phyloP scores from a whole-genome alignment of 2,797 vertebrate species.

The Poeciliopsis turneri region DNA sequence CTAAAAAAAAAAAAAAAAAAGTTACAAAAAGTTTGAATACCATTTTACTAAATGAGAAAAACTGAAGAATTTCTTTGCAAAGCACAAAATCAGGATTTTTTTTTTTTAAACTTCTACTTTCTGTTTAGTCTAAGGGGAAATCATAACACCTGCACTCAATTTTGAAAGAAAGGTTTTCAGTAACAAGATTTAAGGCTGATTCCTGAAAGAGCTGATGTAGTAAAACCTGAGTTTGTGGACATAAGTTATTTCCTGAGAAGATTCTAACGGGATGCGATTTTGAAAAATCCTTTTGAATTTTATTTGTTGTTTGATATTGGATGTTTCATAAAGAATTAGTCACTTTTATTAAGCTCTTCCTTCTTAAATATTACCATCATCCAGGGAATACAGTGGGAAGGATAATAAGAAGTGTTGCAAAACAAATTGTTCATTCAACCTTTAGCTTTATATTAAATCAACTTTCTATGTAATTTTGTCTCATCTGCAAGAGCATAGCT shows the following conservation, averaged over 20 bases:
- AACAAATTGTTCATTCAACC: conserved; percentile 60
- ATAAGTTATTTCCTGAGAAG: background rate
- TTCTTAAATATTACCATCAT: conserved; percentile 26
- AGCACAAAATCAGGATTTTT: background rate
- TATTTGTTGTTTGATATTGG: background rate
- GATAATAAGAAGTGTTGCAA: conserved; percentile 43
- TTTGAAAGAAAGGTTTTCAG: background rate
- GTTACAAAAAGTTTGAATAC: too few species aligned
- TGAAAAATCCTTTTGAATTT: background rate
- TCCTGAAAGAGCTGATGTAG: background rate
- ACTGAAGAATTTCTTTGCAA: background rate
- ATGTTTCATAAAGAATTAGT: conserved; percentile 14
- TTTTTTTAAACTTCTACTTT: background rate
- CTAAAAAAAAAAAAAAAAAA: too few species aligned
- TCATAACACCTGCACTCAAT: background rate
- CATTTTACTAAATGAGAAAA: background rate
- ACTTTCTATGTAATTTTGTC: conserved; percentile 57
- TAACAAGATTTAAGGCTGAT: background rate
- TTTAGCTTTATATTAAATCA: conserved; percentile 67
- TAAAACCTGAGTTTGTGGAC: background rate
- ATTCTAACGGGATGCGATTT: background rate
- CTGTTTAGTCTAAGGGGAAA: background rate
- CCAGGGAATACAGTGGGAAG: conserved; percentile 34
- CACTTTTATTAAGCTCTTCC: conserved; percentile 4
- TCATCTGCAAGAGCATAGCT: conserved; percentile 48